These are phyloP conservation scores for Pteronotus mesoamericanus DNA, from an alignment of 2,797 vertebrate species.

Conservation along the genomic window DNA sequence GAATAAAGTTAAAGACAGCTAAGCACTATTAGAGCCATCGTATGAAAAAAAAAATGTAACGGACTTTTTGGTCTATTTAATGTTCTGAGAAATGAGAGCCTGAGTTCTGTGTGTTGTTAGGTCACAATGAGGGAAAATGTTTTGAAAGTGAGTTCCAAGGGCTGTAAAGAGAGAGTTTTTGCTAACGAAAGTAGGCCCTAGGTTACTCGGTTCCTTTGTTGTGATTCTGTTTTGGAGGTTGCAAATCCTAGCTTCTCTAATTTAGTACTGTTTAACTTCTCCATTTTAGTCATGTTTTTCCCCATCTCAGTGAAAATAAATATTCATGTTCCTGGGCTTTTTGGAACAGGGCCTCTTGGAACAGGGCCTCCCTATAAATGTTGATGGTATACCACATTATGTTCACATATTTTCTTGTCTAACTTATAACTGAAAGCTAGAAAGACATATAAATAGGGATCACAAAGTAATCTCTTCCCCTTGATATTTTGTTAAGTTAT, in stretches of 20 bases:
- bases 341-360: not conserved
- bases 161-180: constrained; percentile 3
- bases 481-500: not conserved
- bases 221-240: not conserved
- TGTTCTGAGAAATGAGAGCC: not conserved
- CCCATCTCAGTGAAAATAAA: not conserved
- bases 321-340: not conserved
- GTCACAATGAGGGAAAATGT: not conserved
- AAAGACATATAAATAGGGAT: not conserved
- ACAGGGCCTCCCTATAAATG: not conserved
- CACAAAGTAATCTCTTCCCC: not conserved
- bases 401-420: not conserved
- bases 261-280: not conserved
- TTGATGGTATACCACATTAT: not conserved
- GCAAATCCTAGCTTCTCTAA: not conserved
- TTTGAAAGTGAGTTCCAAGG: not conserved
- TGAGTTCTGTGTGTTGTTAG: not conserved
- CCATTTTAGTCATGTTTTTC: not conserved
- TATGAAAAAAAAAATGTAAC: not conserved
- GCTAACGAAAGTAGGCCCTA: not conserved
- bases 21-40: not conserved
- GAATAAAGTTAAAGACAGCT: not conserved
- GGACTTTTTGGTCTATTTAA: not conserved
- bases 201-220: not conserved
- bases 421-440: not conserved